Conservation (phyloP, 2,797 vertebrate genomes). For the Okamejei kenojei region DNA sequence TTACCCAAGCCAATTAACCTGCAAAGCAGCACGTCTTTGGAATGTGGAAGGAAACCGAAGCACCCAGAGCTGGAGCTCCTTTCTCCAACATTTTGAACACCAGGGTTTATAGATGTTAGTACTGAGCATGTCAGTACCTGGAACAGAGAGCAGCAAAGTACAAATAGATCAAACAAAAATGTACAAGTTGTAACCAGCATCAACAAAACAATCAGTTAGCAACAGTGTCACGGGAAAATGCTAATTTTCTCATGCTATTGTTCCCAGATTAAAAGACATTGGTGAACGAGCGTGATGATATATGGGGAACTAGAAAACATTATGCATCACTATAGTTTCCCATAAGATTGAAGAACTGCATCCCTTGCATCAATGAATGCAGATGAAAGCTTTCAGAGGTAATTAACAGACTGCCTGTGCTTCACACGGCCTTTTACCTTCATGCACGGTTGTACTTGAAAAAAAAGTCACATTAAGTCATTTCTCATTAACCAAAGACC, state of each 20-base stretch:
- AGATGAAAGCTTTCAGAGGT: too few species aligned
- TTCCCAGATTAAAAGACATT: neutral
- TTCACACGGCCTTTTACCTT: too few species aligned
- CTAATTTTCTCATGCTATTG: neutral
- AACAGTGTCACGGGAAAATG: neutral
- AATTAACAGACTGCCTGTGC: neutral
- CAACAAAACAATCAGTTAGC: neutral
- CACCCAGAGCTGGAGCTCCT: neutral
- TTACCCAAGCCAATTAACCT: too few species aligned
- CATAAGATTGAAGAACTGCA: neutral
- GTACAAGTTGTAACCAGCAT: neutral
- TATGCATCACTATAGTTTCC: neutral
- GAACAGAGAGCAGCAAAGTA: neutral
- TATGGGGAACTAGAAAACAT: neutral
- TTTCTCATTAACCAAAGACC: neutral
- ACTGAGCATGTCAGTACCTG: neutral
- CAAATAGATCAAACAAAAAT: neutral
- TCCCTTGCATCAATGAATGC: neutral
- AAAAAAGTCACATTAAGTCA: neutral
- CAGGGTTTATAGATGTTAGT: neutral
- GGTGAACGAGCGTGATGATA: neutral
- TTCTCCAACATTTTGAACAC: neutral
- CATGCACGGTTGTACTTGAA: neutral
- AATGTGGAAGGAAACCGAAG: too few species aligned
- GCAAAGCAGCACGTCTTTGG: too few species aligned